Conservation (phyloP, 2,797 vertebrate species). For the Acipenser ruthenus region DNA sequence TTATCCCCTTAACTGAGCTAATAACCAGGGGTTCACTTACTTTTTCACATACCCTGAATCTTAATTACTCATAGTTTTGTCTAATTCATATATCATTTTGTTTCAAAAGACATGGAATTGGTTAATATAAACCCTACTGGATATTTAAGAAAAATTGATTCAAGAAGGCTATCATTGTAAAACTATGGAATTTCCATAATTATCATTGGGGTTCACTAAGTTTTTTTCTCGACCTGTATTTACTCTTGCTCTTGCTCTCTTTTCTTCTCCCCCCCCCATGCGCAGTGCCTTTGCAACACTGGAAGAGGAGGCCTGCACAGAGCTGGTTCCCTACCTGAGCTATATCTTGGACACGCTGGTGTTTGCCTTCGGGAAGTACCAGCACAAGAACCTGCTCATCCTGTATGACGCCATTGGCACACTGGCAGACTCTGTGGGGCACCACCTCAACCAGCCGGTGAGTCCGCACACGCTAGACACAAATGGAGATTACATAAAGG, state of each 20-base stretch:
- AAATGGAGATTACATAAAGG: too few relatives aligned
- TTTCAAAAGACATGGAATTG: too few relatives aligned
- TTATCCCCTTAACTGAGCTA: too few relatives aligned
- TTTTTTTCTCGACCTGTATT: background rate
- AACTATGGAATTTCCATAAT: too few relatives aligned
- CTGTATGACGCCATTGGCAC: constrained; percentile 93
- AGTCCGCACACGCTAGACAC: constrained; percentile 22
- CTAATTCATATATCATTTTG: too few relatives aligned
- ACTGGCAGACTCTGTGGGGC: constrained; percentile 86
- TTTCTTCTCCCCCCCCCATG: background rate
- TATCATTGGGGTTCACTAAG: background rate
- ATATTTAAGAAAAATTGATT: too few relatives aligned
- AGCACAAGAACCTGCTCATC: constrained; percentile 93
- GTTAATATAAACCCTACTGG: too few relatives aligned
- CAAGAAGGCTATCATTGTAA: too few relatives aligned
- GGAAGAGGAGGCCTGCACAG: constrained; percentile 91
- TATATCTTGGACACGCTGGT: constrained; percentile 91
- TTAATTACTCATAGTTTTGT: too few relatives aligned
- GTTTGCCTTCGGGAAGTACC: constrained; percentile 91
- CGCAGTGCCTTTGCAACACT: constrained; percentile 83
- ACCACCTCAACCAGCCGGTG: constrained; percentile 89
- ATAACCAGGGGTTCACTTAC: too few relatives aligned
- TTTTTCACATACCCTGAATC: too few relatives aligned
- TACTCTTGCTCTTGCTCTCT: background rate
- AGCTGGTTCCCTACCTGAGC: constrained; percentile 88